phyloP scores from a whole-genome alignment of 1,140 invertebrate species.

The Pentalonia nigronervosa region DNA sequence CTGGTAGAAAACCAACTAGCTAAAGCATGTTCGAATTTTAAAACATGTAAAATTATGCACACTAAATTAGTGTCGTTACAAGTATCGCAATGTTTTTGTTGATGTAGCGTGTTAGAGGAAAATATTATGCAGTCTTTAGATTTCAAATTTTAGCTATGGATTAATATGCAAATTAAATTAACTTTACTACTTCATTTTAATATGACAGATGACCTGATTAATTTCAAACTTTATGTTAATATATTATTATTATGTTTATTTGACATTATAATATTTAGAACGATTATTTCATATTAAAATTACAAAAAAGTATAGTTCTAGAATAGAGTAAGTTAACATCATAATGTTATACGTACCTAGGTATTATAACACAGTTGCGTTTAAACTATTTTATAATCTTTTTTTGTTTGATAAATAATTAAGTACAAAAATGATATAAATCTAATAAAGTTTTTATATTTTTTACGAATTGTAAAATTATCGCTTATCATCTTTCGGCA shows the following conservation, averaged over 20 bases:
- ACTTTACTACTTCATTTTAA: neutral
- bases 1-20: neutral
- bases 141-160: neutral
- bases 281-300: neutral
- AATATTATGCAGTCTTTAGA: constrained; percentile 23
- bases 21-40: neutral
- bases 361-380: neutral
- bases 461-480: neutral
- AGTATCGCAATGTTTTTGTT: constrained; percentile 6
- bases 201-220: constrained; percentile 19
- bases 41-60: constrained; percentile 23
- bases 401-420: neutral
- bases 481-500: neutral
- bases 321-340: neutral
- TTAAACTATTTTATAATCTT: neutral
- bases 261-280: neutral
- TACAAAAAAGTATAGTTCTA: neutral
- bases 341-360: neutral
- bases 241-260: neutral
- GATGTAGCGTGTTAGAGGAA: constrained; percentile 2
- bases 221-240: neutral
- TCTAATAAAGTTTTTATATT: neutral
- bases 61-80: neutral
- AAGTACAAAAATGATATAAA: neutral
- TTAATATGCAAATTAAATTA: neutral